Percentiles rank a stretch among this genome's conserved stretches.
Conservation (phyloP, 1,140 invertebrate species). For the Cotesia chilonis region DNA sequence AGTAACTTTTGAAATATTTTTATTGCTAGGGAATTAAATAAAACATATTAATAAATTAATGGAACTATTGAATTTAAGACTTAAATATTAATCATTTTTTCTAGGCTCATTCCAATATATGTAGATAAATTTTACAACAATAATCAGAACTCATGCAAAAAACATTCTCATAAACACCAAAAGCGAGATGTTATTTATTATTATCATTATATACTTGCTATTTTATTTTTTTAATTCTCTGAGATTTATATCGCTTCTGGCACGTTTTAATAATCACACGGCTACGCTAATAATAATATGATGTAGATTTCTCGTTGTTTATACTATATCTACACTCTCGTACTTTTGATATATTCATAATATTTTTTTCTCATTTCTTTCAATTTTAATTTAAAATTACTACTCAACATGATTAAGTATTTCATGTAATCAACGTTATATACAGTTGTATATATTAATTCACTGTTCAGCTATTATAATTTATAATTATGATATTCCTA, state of each 20-base stretch:
- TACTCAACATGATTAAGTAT: too few species aligned
- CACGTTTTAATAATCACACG: constrained; percentile 39
- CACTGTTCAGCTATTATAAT: too few species aligned
- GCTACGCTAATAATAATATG: constrained; percentile 11
- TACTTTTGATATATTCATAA: neutral
- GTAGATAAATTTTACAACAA: neutral
- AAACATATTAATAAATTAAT: too few species aligned
- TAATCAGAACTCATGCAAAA: too few species aligned
- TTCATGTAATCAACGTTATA: too few species aligned
- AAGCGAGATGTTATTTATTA: constrained; percentile 12
- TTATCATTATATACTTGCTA: constrained; percentile 8
- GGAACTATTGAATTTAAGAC: too few species aligned
- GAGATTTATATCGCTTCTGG: constrained; percentile 27
- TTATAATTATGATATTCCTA: too few species aligned
- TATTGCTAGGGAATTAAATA: too few species aligned
- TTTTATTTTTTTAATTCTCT: constrained; percentile 16
- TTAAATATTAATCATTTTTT: too few species aligned
- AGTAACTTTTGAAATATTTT: too few species aligned
- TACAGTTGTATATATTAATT: too few species aligned
- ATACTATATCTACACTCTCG: constrained; percentile 3
- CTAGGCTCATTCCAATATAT: neutral
- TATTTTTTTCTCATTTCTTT: neutral
- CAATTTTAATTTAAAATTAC: constrained; percentile 1
- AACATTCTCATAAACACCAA: constrained; percentile 8
- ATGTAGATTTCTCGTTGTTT: constrained; percentile 1